Conservation (phyloP, 2,888 invertebrate genomes). For the Tachina grossa region DNA sequence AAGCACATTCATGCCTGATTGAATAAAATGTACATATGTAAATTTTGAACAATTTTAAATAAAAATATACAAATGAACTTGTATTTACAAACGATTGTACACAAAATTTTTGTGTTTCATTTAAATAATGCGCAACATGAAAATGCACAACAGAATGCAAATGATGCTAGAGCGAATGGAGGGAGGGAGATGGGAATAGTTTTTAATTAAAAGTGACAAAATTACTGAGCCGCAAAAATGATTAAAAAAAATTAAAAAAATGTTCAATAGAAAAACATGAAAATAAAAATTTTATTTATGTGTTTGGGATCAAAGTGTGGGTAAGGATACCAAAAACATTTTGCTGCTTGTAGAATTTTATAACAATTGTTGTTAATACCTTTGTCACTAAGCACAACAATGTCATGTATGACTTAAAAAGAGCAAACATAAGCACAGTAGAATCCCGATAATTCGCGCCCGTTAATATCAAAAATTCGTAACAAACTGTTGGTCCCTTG, state of each 20-base stretch:
- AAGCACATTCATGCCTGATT: conserved; percentile 40
- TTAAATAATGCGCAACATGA: conserved; percentile 27
- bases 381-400: conserved; percentile 40
- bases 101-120: conserved; percentile 19
- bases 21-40: conserved; percentile 44
- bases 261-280: conserved; percentile 7
- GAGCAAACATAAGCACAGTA: background rate
- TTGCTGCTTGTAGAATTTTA: conserved; percentile 7
- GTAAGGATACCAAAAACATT: conserved; percentile 23
- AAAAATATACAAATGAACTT: conserved; percentile 17
- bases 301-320: conserved; percentile 15
- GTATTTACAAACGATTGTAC: conserved; percentile 3
- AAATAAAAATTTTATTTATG: conserved; percentile 51
- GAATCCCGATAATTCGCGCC: background rate
- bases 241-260: conserved; percentile 7
- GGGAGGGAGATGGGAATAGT: background rate
- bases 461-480: background rate
- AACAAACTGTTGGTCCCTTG: too few species aligned
- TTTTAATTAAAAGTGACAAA: conserved; percentile 64
- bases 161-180: background rate
- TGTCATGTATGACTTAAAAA: background rate
- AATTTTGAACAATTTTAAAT: conserved; percentile 23
- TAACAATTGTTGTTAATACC: conserved; percentile 50
- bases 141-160: background rate
- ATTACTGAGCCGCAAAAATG: conserved; percentile 50